These are phyloP conservation scores for Brachionus paranguensis DNA, from an alignment of 1,140 invertebrate genomes.

Conservation along the genomic window DNA sequence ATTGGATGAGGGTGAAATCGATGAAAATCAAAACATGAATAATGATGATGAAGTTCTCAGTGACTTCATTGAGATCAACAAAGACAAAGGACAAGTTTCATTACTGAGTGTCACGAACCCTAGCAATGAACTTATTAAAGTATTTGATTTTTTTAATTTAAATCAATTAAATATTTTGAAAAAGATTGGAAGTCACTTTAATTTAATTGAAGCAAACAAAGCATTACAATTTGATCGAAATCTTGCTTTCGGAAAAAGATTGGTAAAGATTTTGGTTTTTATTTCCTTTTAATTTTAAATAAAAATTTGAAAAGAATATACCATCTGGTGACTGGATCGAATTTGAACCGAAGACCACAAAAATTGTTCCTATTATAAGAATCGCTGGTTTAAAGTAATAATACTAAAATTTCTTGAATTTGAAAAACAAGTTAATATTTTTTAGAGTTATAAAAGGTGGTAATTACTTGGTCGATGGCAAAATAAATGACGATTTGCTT, in stretches of 20 bases:
- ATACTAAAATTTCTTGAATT: neutral
- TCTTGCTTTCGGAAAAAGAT: conserved; percentile 51
- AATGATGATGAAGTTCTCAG: conserved; percentile 41
- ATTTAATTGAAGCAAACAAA: conserved; percentile 54
- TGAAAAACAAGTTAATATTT: neutral
- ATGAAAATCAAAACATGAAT: conserved; percentile 34
- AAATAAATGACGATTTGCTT: conserved; percentile 43
- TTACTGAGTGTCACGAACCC: conserved; percentile 43
- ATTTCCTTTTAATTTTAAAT: neutral
- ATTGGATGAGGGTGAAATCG: conserved; percentile 19
- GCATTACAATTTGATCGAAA: conserved; percentile 50
- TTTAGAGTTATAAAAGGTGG: conserved; percentile 50
- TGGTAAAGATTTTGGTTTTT: conserved; percentile 44
- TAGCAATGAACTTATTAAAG: conserved; percentile 44
- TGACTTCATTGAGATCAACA: conserved; percentile 42
- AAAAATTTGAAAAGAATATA: conserved; percentile 48
- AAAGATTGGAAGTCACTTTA: conserved; percentile 54
- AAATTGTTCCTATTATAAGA: conserved; percentile 48
- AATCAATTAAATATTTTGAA: neutral
- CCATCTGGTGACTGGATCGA: conserved; percentile 51
- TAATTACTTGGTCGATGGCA: conserved; percentile 51
- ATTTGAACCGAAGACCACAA: conserved; percentile 53
- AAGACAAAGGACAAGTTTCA: conserved; percentile 38
- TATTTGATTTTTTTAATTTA: neutral
- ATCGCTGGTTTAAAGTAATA: conserved; percentile 49